Conservation (phyloP, 2,888 invertebrate species). For the Acrobasis suavella region DNA sequence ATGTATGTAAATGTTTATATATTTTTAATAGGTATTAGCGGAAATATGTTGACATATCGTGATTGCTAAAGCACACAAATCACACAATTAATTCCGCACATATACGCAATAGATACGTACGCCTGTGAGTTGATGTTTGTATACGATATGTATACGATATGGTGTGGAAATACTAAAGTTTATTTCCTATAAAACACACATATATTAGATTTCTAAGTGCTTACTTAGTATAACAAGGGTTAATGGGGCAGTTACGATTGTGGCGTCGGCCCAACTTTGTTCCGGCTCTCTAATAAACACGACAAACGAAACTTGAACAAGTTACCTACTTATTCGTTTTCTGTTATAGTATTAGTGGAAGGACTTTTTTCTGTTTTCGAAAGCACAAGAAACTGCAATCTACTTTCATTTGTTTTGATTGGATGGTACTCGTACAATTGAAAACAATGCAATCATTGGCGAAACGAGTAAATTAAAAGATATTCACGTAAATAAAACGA, state of each 20-base stretch:
- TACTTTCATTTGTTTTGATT: not conserved
- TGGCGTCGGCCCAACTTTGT: conserved; percentile 12
- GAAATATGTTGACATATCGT: not conserved
- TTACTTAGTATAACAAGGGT: not conserved
- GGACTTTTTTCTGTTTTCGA: not conserved
- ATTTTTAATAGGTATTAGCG: no score
- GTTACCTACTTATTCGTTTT: not conserved
- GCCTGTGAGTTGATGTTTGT: no score
- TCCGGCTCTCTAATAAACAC: not conserved
- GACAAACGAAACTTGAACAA: not conserved
- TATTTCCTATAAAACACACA: not conserved
- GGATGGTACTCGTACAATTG: not conserved
- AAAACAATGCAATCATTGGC: not conserved
- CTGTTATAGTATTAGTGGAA: not conserved
- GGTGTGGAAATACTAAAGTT: not conserved
- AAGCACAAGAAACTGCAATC: not conserved
- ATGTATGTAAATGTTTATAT: no score
- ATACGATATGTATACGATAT: no score
- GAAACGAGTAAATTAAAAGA: not conserved
- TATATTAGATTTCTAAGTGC: not conserved
- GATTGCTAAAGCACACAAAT: not conserved
- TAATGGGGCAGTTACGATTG: not conserved
- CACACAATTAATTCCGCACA: not conserved
- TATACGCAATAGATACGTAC: not conserved
- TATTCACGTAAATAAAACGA: not conserved